Conservation (phyloP, 2,113 vertebrate species). For the Andinoacara biseriatus region DNA sequence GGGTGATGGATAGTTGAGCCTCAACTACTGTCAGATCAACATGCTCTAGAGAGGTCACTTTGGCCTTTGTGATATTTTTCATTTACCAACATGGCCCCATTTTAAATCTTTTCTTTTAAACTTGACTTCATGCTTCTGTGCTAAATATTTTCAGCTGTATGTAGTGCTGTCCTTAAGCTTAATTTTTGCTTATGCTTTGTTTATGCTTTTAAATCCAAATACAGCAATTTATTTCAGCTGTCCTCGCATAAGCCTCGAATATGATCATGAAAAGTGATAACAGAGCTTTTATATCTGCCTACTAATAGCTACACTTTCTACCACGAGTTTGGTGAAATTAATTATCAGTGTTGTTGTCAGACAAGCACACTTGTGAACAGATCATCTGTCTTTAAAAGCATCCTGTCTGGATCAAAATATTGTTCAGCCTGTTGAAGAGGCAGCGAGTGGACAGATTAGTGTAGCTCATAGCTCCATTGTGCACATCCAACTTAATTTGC, state of each 20-base stretch:
- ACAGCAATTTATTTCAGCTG: conserved; percentile 10
- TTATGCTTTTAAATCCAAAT: conserved; percentile 18
- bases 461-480: not conserved
- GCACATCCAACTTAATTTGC: not conserved
- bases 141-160: not conserved
- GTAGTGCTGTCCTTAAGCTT: not conserved
- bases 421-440: conserved; percentile 8
- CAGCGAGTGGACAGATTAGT: not conserved
- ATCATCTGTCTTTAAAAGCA: conserved; percentile 58
- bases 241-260: conserved; percentile 22
- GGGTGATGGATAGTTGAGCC: conserved; percentile 10
- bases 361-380: conserved; percentile 42
- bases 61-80: not conserved
- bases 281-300: conserved; percentile 34
- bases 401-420: conserved; percentile 10
- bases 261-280: conserved; percentile 5
- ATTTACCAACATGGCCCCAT: not conserved
- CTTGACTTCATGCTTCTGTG: not conserved
- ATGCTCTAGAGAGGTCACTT: not conserved
- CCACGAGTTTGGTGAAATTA: conserved; percentile 41
- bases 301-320: conserved; percentile 35
- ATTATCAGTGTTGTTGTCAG: conserved; percentile 61
- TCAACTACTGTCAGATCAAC: not conserved
- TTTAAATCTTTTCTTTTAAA: not conserved
- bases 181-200: not conserved